Percentiles rank a stretch among this genome's conserved stretches.
Evolutionary conservation across 2,113 vertebrate genomes (phyloP).

Genomic region (Himantopus leucocephalus): DNA sequence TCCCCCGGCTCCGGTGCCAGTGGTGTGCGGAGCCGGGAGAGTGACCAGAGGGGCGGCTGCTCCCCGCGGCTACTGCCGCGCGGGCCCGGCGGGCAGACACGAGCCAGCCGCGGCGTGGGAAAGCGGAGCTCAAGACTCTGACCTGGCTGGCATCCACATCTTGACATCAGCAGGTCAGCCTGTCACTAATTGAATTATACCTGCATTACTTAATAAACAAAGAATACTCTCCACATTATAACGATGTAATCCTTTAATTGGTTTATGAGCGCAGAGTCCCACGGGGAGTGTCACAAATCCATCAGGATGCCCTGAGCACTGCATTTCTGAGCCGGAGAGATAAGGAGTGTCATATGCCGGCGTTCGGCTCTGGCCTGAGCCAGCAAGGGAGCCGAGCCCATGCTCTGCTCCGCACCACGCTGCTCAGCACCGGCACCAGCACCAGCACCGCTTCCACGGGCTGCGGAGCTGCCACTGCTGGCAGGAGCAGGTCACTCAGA

Average conservation of each 20-base stretch:
- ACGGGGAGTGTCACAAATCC: conserved; percentile 47
- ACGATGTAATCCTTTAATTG: conserved; percentile 60
- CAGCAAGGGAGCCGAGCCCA: neutral
- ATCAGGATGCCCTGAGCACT: conserved; percentile 48
- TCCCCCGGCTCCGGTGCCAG: neutral
- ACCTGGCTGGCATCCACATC: neutral
- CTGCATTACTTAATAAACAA: conserved; percentile 61
- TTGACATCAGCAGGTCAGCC: conserved; percentile 30
- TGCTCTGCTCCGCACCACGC: neutral
- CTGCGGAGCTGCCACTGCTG: fast-evolving
- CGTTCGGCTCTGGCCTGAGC: neutral
- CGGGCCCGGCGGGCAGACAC: fast-evolving
- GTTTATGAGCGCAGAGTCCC: conserved; percentile 47
- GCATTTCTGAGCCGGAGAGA: conserved; percentile 29
- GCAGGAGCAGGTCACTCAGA: neutral
- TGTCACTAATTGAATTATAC: conserved; percentile 53
- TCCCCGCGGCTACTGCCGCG: neutral
- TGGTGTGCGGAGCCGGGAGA: fast-evolving
- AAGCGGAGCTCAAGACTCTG: neutral
- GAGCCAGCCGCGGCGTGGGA: fast-evolving
- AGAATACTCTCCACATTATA: conserved; percentile 32
- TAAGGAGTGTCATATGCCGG: neutral
- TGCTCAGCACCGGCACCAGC: neutral
- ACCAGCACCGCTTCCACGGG: neutral
- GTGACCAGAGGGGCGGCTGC: neutral